Evolutionary conservation across 2,113 vertebrate species (phyloP).

Genomic region (Osmerus eperlanus): DNA sequence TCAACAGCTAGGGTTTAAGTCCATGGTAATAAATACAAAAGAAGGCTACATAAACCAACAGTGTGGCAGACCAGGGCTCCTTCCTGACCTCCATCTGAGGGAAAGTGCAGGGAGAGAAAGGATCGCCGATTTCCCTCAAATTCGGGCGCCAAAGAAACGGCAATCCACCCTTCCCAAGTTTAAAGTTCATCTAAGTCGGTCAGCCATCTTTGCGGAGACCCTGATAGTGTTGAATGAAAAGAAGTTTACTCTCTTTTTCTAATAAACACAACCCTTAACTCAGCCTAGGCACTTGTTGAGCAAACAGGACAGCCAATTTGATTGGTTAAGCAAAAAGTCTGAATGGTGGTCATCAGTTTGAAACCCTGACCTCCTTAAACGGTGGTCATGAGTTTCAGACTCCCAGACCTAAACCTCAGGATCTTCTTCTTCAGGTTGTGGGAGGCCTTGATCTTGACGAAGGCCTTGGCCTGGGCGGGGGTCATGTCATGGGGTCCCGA

Average conservation of each 20-base stretch:
- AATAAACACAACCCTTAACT: conserved; percentile 8
- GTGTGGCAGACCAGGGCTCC: conserved; percentile 19
- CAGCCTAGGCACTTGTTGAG: conserved; percentile 53
- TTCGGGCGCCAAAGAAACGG: too few relatives aligned
- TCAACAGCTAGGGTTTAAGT: conserved; percentile 29
- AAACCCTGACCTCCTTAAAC: conserved; percentile 69
- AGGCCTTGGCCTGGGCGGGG: conserved; percentile 75
- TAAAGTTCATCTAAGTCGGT: conserved; percentile 8
- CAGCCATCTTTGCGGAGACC: conserved; percentile 6
- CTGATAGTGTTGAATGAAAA: not conserved
- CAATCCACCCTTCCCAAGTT: conserved; percentile 15
- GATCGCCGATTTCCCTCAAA: conserved; percentile 5
- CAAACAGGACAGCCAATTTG: conserved; percentile 41
- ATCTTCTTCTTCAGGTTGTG: conserved; percentile 97
- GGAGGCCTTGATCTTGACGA: conserved; percentile 93
- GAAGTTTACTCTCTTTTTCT: not conserved
- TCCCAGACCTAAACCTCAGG: conserved; percentile 87
- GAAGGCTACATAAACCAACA: conserved; percentile 37
- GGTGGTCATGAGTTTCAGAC: conserved; percentile 94
- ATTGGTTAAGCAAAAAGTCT: conserved; percentile 36
- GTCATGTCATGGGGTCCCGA: conserved; percentile 65
- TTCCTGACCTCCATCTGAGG: conserved; percentile 23
- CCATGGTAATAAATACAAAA: conserved; percentile 57
- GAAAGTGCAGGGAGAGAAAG: conserved; percentile 60
- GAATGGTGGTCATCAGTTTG: not conserved